phyloP scores from a whole-genome alignment of 2,888 invertebrate species.

The Cephus rjabovi region DNA sequence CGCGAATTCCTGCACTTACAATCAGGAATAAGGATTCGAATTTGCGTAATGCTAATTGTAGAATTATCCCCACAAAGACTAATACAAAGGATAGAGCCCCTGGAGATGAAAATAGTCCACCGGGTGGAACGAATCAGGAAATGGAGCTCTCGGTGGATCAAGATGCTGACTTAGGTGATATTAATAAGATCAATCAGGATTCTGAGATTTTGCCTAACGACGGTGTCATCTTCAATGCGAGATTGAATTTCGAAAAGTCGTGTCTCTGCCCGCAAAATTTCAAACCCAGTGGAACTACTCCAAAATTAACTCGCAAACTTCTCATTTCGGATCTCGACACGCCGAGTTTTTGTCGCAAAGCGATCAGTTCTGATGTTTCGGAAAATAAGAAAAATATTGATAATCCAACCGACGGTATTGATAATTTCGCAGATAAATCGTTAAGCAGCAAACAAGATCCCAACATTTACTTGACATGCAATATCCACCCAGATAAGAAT shows the following conservation, averaged over 20 bases:
- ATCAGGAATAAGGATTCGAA: slow-evolving; percentile 26
- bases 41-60: slow-evolving; percentile 6
- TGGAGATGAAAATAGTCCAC: slow-evolving; percentile 44
- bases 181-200: neutral
- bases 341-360: slow-evolving; percentile 36
- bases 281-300: slow-evolving; percentile 51
- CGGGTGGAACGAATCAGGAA: slow-evolving; percentile 12
- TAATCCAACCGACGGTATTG: neutral
- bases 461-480: neutral
- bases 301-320: slow-evolving; percentile 55
- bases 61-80: slow-evolving; percentile 12
- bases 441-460: neutral
- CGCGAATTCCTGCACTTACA: slow-evolving; percentile 18
- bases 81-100: slow-evolving; percentile 23
- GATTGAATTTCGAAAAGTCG: slow-evolving; percentile 46
- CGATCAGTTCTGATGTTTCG: slow-evolving; percentile 9
- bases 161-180: neutral
- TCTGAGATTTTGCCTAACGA: neutral
- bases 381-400: neutral
- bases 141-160: neutral
- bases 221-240: neutral
- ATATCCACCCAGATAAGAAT: neutral
- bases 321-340: slow-evolving; percentile 53
- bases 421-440: neutral
- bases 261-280: slow-evolving; percentile 43